Percentiles rank a stretch among this genome's conserved stretches.
phyloP scores from a whole-genome alignment of 1,140 invertebrate genomes.

The Formica selysi region DNA sequence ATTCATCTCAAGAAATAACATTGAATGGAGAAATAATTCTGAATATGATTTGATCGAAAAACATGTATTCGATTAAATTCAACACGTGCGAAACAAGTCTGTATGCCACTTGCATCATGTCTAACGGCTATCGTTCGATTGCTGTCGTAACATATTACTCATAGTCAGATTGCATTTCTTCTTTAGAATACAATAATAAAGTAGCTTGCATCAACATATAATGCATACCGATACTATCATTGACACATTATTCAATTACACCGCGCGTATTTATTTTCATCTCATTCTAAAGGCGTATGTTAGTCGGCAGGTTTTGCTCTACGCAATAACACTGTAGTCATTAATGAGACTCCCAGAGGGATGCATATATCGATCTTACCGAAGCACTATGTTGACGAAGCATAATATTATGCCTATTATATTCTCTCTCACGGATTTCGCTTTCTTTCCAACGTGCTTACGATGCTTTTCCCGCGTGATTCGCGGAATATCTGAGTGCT shows the following conservation, averaged over 20 bases:
- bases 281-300: neutral
- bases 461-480: constrained; percentile 43
- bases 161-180: neutral
- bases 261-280: constrained; percentile 25
- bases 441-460: constrained; percentile 33
- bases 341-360: neutral
- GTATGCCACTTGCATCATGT: constrained; percentile 2
- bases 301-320: neutral
- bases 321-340: constrained; percentile 10
- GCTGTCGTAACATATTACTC: neutral
- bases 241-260: constrained; percentile 20
- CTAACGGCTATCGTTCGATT: constrained; percentile 16
- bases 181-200: constrained; percentile 26
- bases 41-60: constrained; percentile 14
- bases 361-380: neutral
- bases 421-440: neutral
- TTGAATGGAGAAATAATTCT: constrained; percentile 11
- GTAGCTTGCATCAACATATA: neutral
- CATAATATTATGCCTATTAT: neutral
- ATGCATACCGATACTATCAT: constrained; percentile 9
- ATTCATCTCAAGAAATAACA: constrained; percentile 16
- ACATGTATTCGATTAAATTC: constrained; percentile 29
- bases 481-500: constrained; percentile 6
- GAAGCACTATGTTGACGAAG: neutral
- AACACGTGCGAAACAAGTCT: constrained; percentile 24